phyloP scores from a whole-genome alignment of 1,140 invertebrate species.

The Ostrea denselamellosa region DNA sequence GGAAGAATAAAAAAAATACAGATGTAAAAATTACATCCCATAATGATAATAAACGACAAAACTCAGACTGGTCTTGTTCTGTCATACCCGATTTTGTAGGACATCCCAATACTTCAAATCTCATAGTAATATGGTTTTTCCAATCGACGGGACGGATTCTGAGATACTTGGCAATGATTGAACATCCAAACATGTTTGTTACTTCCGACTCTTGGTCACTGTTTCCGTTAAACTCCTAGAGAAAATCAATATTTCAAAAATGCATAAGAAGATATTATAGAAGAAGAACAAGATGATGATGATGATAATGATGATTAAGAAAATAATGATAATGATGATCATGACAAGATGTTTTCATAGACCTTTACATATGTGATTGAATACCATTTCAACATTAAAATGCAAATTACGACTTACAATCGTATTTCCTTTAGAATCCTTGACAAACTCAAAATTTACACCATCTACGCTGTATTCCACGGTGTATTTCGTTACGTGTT shows the following conservation, averaged over 20 bases:
- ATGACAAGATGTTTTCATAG: neutral
- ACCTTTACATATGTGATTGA: too few relatives aligned
- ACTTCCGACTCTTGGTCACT: slow-evolving; percentile 60
- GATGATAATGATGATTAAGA: neutral
- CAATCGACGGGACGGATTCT: slow-evolving; percentile 59
- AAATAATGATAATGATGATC: neutral
- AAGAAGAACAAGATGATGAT: neutral
- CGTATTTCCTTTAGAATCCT: slow-evolving; percentile 58
- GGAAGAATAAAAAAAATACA: slow-evolving; percentile 35
- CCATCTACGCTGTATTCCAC: slow-evolving; percentile 64
- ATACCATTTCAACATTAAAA: neutral
- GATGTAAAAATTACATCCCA: neutral
- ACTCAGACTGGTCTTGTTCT: neutral
- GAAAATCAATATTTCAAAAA: neutral
- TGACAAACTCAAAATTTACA: slow-evolving; percentile 48
- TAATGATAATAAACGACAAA: neutral
- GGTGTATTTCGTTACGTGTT: slow-evolving; percentile 59
- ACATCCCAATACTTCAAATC: slow-evolving; percentile 64
- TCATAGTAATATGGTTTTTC: slow-evolving; percentile 51
- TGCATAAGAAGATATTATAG: too few relatives aligned
- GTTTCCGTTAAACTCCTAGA: slow-evolving; percentile 48
- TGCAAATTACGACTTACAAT: neutral
- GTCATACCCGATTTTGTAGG: slow-evolving; percentile 41
- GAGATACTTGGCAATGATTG: slow-evolving; percentile 60
- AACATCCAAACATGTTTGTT: slow-evolving; percentile 56